Evolutionary conservation across 1,140 invertebrate genomes (phyloP).

Genomic region (Oreohelix idahoensis): DNA sequence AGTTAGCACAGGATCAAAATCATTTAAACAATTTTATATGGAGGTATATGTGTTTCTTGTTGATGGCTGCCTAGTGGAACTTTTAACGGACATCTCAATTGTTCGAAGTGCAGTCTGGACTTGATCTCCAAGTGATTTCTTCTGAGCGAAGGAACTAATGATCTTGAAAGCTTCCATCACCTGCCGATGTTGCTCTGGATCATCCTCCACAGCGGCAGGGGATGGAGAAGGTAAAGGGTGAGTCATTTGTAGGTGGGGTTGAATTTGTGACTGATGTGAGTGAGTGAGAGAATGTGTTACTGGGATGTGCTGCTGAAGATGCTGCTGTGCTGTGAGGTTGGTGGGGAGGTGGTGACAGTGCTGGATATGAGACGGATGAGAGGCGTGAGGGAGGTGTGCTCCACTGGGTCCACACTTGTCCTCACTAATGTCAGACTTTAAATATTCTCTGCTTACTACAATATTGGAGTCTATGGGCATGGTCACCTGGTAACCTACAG

Average conservation of each 20-base stretch:
- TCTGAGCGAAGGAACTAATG: slow-evolving; percentile 33
- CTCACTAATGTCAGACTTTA: slow-evolving; percentile 5
- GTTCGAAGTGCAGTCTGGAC: slow-evolving; percentile 32
- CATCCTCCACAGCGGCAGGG: slow-evolving; percentile 16
- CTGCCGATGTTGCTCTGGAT: slow-evolving; percentile 23
- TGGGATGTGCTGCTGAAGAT: neutral
- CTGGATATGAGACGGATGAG: neutral
- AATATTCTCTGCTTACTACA: neutral
- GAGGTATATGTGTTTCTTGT: slow-evolving; percentile 10
- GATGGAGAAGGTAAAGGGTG: neutral
- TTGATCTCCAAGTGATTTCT: slow-evolving; percentile 30
- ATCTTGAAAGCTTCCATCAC: slow-evolving; percentile 42
- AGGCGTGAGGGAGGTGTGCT: neutral
- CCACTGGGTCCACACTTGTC: neutral
- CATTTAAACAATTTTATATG: neutral
- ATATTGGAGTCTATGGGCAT: slow-evolving; percentile 5
- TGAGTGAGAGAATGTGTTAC: slow-evolving; percentile 11
- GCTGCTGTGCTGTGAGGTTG: neutral
- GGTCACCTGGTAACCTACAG: slow-evolving; percentile 13
- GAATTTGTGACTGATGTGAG: slow-evolving; percentile 20
- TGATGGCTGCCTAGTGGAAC: neutral
- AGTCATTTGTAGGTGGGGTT: neutral
- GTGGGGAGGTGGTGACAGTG: neutral
- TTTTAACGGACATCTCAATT: slow-evolving; percentile 37
- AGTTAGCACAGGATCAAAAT: too few relatives aligned